Conservation (phyloP, 1,140 invertebrate species). For the Pogonus chalceus region DNA sequence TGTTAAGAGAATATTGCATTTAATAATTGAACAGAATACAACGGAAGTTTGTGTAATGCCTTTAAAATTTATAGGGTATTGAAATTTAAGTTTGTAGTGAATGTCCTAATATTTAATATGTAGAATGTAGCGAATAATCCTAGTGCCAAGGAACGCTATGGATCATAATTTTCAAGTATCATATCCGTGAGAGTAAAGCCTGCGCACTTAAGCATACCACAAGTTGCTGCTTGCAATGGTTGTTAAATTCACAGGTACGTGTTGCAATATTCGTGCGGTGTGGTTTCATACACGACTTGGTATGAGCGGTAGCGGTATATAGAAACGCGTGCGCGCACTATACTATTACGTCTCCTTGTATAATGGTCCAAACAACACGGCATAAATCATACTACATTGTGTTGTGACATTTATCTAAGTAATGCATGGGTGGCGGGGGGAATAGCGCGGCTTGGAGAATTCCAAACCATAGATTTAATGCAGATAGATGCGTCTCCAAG, state of each 20-base stretch:
- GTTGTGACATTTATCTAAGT: not conserved
- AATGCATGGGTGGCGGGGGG: not conserved
- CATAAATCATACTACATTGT: not conserved
- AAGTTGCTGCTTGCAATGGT: not conserved
- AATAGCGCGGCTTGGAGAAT: too few relatives aligned
- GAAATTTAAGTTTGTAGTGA: too few relatives aligned
- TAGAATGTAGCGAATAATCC: too few relatives aligned
- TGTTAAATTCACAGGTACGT: not conserved
- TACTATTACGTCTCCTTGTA: not conserved
- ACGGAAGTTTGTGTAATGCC: too few relatives aligned
- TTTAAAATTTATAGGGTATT: too few relatives aligned
- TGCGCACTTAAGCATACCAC: not conserved
- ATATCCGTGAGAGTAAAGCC: not conserved
- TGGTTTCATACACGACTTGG: too few relatives aligned
- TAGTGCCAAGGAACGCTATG: too few relatives aligned
- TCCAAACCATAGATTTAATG: not conserved
- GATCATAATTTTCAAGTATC: too few relatives aligned
- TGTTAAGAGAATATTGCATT: too few relatives aligned
- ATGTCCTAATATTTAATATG: too few relatives aligned
- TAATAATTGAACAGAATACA: too few relatives aligned
- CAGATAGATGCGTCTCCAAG: not conserved
- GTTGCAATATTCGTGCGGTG: not conserved
- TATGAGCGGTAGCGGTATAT: too few relatives aligned
- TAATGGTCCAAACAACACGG: not conserved
- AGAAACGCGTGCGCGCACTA: not conserved